A percentile compares a stretch with the other conserved stretches of the same genome.
phyloP scores from a whole-genome alignment of 2,888 invertebrate species.

The Mythimna lalbum region DNA sequence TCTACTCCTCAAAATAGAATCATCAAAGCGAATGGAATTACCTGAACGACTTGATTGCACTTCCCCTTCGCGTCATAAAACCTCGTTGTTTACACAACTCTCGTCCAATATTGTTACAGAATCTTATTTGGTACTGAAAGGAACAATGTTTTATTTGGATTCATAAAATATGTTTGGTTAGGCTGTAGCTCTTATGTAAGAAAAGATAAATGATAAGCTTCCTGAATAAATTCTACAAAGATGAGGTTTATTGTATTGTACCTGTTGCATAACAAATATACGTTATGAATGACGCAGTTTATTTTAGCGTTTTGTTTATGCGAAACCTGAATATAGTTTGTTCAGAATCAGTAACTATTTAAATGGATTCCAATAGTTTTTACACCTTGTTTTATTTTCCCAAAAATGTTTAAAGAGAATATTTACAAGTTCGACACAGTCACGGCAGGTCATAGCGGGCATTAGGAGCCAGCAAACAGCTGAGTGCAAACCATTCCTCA shows the following conservation, averaged over 20 bases:
- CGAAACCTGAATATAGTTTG: too few relatives aligned
- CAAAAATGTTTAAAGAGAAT: too few relatives aligned
- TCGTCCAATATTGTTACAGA: constrained; percentile 23
- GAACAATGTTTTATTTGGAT: constrained; percentile 10
- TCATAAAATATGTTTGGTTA: background rate
- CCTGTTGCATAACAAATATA: background rate
- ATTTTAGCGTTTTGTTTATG: too few relatives aligned
- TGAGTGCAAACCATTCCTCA: too few relatives aligned
- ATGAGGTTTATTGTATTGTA: background rate
- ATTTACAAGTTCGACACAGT: too few relatives aligned
- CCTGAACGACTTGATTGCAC: constrained; percentile 69
- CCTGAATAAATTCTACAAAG: background rate
- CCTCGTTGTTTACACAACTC: constrained; percentile 21
- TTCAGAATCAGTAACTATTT: too few relatives aligned
- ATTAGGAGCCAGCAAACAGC: too few relatives aligned
- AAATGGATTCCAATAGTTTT: too few relatives aligned
- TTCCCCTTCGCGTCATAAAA: constrained; percentile 61
- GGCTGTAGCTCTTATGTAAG: constrained; percentile 3
- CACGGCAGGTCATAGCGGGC: too few relatives aligned
- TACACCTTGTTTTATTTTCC: too few relatives aligned
- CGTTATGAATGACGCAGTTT: background rate
- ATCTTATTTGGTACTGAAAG: constrained; percentile 21
- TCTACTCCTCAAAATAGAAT: constrained; percentile 70
- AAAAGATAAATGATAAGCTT: background rate
- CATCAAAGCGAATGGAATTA: constrained; percentile 58